Percentiles rank a stretch among this genome's conserved stretches.
Evolutionary conservation across 2,797 vertebrate species (phyloP).

Genomic region (Chloroceryle amazona): DNA sequence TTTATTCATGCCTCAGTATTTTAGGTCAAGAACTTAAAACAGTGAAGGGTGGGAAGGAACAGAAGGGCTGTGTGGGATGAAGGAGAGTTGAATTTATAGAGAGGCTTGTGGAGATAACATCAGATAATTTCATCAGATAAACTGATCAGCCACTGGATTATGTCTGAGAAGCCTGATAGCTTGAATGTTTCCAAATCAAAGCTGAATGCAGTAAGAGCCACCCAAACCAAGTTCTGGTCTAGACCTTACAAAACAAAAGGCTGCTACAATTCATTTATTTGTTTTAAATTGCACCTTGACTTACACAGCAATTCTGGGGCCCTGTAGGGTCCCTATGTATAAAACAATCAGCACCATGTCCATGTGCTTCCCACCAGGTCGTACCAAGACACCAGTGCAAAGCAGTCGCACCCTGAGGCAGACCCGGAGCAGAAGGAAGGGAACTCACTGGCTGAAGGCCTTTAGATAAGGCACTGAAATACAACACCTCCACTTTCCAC

Average conservation of each 20-base stretch:
- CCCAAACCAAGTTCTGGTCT: not conserved
- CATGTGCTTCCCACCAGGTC: rapidly evolving
- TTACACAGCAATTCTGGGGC: not conserved
- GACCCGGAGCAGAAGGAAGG: not conserved
- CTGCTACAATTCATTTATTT: not conserved
- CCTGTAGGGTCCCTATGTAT: rapidly evolving
- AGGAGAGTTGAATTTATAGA: not conserved
- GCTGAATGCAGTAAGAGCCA: not conserved
- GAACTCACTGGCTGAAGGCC: not conserved
- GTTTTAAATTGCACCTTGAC: not conserved
- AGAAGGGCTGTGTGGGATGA: not conserved
- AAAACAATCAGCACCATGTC: rapidly evolving
- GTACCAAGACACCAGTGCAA: rapidly evolving
- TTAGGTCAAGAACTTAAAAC: constrained; percentile 13
- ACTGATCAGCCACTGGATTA: not conserved
- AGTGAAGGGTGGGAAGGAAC: not conserved
- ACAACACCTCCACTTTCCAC: constrained; percentile 30
- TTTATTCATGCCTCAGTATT: not conserved
- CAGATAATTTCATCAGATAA: not conserved
- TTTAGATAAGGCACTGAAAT: constrained; percentile 14
- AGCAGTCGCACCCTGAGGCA: not conserved
- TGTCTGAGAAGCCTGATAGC: not conserved
- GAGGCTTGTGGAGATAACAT: not conserved
- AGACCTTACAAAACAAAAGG: not conserved
- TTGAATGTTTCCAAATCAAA: not conserved